These are phyloP conservation scores for Echinops telfairi DNA, from an alignment of 2,113 vertebrate genomes.

Conservation along the genomic window DNA sequence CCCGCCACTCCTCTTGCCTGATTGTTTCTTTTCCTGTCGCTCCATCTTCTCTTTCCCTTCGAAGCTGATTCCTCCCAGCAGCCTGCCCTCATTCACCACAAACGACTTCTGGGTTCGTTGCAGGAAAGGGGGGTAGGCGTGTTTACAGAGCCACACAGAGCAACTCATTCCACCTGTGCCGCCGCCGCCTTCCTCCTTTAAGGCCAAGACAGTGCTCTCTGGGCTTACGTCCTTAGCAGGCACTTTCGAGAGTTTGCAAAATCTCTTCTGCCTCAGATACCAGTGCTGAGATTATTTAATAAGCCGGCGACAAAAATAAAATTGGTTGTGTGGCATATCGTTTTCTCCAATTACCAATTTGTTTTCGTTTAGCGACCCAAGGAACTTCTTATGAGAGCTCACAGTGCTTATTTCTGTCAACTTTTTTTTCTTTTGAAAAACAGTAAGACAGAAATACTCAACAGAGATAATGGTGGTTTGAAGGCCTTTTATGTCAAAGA, in stretches of 20 bases:
- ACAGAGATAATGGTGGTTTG: conserved; percentile 62
- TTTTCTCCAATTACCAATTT: conserved; percentile 39
- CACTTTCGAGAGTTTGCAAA: conserved; percentile 53
- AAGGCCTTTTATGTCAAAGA: conserved; percentile 66
- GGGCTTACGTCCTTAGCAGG: not conserved
- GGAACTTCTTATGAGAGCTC: conserved; percentile 50
- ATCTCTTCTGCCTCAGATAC: conserved; percentile 24
- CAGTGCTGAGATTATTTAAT: conserved; percentile 22
- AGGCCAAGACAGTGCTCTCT: conserved; percentile 3
- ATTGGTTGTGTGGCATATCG: not conserved
- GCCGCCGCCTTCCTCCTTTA: not conserved
- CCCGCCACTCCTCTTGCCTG: not conserved
- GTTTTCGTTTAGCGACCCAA: conserved; percentile 53
- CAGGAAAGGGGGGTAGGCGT: not conserved
- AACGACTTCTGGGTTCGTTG: not conserved
- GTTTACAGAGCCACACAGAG: not conserved
- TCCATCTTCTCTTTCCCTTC: not conserved
- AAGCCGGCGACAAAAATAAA: conserved; percentile 37
- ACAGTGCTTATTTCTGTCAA: conserved; percentile 48
- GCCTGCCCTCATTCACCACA: not conserved
- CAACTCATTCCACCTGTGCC: not conserved
- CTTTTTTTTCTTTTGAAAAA: conserved; percentile 33
- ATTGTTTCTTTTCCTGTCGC: not conserved
- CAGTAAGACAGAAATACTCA: conserved; percentile 67
- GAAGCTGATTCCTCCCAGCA: not conserved